Evolutionary conservation across 2,888 invertebrate species (phyloP), one percentile per base, ranked within the genome.

Genomic region (Melinaea menophilus): DNA sequence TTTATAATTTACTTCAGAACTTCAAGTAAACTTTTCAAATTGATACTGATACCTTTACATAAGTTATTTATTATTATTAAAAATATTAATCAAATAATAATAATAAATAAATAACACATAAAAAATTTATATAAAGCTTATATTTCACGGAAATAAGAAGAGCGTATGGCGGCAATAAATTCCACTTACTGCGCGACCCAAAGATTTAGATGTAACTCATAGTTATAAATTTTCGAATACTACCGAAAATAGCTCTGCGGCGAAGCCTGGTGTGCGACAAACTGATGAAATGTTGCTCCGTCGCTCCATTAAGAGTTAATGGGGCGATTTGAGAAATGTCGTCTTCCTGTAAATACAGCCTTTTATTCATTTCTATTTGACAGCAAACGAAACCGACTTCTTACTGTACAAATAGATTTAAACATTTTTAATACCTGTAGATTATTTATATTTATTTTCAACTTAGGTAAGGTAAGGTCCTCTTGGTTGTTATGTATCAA

Each of bases 221-320:
- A 22, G 22, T 22, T 22, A 22, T 22, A 22, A 22, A 22, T 22
- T 22, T 22, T 22, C 22, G 22, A 1, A 22, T 22, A 22, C 22
- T 22, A 22, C 22, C 22, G 22, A 22, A 22, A 88, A 89, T 86
- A 87, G 85, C 84, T 82, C 78, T 85, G 85, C 79, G 85, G 85
- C 77, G 71, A 78, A 76, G 79, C 73, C 85, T 86, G 86, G 85
- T 85, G 81, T 80, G 79, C 81, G 87, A 86, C 89, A 88, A 89
- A 88, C 86, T 88, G 85, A 89, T 88, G 88, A 89, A 87, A 88
- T 88, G 89, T 89, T 78, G 83, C 84, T 79, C 73, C 72, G 81
- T 79, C 82, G 88, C 79, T 82, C 88, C 88, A 88, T 89, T 88
- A 89, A 82, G 87, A 89, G 88, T 89, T 86, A 89, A 89, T 88